Evolutionary conservation across 2,797 vertebrate genomes (phyloP).

Genomic region (Zalophus californianus): DNA sequence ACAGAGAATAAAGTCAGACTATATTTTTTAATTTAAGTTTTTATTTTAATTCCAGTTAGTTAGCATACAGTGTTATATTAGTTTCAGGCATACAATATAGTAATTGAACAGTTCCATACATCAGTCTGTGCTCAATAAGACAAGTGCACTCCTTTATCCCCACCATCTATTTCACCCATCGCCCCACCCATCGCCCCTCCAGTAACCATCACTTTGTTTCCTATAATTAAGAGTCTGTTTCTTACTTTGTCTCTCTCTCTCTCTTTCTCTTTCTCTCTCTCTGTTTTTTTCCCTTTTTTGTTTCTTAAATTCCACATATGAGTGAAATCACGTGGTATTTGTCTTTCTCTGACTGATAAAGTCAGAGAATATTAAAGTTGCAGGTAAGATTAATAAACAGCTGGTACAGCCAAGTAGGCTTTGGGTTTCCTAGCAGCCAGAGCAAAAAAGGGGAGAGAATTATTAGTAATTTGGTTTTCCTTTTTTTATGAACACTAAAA

Average conservation of each 20-base stretch:
- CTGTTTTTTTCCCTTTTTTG: neutral
- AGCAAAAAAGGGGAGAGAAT: neutral
- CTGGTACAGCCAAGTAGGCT: neutral
- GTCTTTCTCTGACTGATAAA: neutral
- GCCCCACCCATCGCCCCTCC: neutral
- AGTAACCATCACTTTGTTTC: neutral
- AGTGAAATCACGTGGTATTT: neutral
- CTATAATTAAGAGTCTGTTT: neutral
- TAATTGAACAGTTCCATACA: neutral
- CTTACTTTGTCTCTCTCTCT: neutral
- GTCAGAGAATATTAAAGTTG: neutral
- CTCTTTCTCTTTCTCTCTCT: neutral
- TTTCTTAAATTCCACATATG: neutral
- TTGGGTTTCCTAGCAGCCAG: slow-evolving; percentile 9
- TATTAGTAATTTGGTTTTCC: neutral
- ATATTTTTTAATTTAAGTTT: neutral
- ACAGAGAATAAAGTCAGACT: neutral
- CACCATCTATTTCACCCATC: neutral
- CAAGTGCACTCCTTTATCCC: neutral
- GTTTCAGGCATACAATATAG: neutral
- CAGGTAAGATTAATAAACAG: slow-evolving; percentile 19
- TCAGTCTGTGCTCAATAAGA: neutral
- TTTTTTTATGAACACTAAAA: slow-evolving; percentile 1
- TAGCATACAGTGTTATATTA: neutral
- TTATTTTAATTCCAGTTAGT: neutral